phyloP scores from a whole-genome alignment of 2,797 vertebrate genomes.

The Petrocephalus sullivani region DNA sequence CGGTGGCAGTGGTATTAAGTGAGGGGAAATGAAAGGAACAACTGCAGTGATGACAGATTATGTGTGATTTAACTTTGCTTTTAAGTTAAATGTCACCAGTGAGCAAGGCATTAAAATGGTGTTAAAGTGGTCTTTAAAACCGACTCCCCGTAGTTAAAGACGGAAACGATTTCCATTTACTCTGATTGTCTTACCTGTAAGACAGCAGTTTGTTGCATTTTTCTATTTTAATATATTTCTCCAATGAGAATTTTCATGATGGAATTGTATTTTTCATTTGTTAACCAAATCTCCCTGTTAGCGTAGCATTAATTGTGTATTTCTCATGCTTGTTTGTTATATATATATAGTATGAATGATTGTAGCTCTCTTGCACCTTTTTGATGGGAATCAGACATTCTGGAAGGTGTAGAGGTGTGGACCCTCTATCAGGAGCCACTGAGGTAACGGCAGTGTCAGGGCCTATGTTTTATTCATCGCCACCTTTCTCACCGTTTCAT shows the following conservation, averaged over 20 bases:
- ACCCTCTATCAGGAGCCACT: too few species aligned
- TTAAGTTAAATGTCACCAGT: conserved; percentile 18
- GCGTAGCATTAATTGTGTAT: neutral
- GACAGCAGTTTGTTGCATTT: neutral
- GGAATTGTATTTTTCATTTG: neutral
- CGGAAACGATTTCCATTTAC: neutral
- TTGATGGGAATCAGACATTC: neutral
- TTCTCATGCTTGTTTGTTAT: neutral
- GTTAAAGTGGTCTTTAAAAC: conserved; percentile 6
- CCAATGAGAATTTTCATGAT: neutral
- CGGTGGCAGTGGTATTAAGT: neutral
- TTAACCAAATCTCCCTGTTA: neutral
- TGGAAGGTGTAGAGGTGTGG: neutral
- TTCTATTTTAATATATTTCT: neutral
- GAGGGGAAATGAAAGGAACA: neutral
- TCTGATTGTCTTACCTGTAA: neutral
- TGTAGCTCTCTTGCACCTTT: neutral
- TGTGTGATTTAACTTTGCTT: conserved; percentile 5
- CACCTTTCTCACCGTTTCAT: conserved; percentile 14
- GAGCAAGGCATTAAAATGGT: neutral
- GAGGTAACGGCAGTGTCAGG: neutral
- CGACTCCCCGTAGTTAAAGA: neutral
- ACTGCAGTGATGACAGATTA: neutral
- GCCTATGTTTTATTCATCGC: conserved; percentile 13
- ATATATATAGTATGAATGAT: neutral